phyloP scores from a whole-genome alignment of 2,797 vertebrate species.

The Hafferia zeledoni region DNA sequence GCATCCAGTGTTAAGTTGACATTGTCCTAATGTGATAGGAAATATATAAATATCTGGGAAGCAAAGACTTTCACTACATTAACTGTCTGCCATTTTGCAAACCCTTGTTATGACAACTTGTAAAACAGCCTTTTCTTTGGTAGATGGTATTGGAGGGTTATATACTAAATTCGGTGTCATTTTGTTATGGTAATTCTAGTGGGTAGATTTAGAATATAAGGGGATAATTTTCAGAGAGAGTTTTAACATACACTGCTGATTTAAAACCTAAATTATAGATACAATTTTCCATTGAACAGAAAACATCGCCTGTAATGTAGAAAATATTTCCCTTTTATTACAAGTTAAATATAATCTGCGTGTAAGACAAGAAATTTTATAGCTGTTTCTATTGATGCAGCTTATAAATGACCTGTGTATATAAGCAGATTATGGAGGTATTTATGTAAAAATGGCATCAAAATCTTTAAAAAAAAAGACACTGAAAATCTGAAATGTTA shows the following conservation, averaged over 20 bases:
- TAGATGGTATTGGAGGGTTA: neutral
- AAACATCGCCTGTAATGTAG: neutral
- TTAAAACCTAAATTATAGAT: constrained; percentile 9
- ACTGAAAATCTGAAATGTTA: neutral
- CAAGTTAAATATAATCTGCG: neutral
- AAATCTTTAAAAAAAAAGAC: neutral
- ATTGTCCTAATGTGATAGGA: neutral
- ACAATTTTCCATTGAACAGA: neutral
- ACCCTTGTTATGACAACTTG: neutral
- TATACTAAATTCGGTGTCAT: neutral
- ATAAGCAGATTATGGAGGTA: constrained; percentile 4
- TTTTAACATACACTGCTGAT: neutral
- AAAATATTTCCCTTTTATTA: constrained; percentile 31
- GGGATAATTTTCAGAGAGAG: neutral
- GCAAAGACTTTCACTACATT: neutral
- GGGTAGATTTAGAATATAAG: neutral
- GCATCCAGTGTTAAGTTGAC: neutral
- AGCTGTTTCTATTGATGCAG: neutral
- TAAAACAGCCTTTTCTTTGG: neutral
- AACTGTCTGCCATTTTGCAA: neutral
- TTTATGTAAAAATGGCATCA: neutral
- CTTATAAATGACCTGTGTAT: neutral
- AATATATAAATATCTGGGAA: neutral
- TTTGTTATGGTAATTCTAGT: neutral
- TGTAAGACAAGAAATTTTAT: neutral